Evolutionary conservation across 2,888 invertebrate genomes (phyloP), one percentile per base, ranked within the genome.

Genomic region (Polia nebulosa): DNA sequence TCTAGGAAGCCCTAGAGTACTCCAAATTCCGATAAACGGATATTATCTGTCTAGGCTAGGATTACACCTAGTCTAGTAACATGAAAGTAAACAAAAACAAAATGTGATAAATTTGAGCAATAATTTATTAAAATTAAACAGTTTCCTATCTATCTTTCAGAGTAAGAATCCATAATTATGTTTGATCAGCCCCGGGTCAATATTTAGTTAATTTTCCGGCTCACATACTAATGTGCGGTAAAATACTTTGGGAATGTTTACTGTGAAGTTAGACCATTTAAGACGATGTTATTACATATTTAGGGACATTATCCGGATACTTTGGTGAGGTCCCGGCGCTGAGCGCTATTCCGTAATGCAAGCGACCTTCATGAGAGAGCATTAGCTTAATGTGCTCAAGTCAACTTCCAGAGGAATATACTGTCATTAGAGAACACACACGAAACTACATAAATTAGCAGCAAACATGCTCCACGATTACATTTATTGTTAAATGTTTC

Each of bases 291-390:
- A 58, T 58, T 41, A 52, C 29, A 47, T 61, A 67, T 59, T 57
- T 39, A 52, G 49, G 51, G 27, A 63, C 39, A 60, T 68, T 67
- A 68, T 62, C 20, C 41, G 25, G n/a, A 52, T 58, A 51, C 32
- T 67, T 56, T n/a, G 27, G 53, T 62, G 9, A 63, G 53, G 29
- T 64, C 63, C 13, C 11, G 44, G 20, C 22, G 36, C 61, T 64
- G 29, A 68, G 36, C 53, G 58, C 52, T 62, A 53, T 67, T 59
- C 60, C 45, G 39, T 68, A 65, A 71, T 61, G 63, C 62, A 67
- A 55, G 56, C 44, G 25, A 77, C 55, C 53, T 68, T 55, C 51
- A 51, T 76, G 80, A 39, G 34, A 76, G 20, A 68, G 17, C 51
- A 61, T 68, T 74, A 68, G 11, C 41, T 57, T 73, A 61, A 60